Conservation (phyloP, 2,113 vertebrate species). For the Dasyprocta punctata region DNA sequence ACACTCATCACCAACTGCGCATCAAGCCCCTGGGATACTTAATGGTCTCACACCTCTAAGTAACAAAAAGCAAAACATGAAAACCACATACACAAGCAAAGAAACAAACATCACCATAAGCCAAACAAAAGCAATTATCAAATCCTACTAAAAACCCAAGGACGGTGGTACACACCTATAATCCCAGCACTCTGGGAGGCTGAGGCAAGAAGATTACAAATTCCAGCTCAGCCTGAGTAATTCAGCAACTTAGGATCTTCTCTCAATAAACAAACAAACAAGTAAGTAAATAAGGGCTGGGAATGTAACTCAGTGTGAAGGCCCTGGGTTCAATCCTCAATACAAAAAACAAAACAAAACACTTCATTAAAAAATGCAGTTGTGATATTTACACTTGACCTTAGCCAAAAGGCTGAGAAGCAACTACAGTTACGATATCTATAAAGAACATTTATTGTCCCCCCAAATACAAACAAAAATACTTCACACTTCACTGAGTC, state of each 20-base stretch:
- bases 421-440: not conserved
- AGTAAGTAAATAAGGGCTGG: not conserved
- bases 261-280: not conserved
- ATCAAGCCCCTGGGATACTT: constrained; percentile 3
- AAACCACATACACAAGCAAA: not conserved
- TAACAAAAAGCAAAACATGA: not conserved
- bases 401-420: not conserved
- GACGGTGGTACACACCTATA: not conserved
- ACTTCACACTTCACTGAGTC: not conserved
- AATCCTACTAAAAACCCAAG: not conserved
- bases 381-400: not conserved
- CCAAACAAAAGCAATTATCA: constrained; percentile 54
- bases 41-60: constrained; percentile 27
- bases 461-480: not conserved
- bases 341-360: not conserved
- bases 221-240: not conserved
- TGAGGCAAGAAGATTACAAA: not conserved
- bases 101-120: not conserved
- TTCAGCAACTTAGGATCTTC: not conserved
- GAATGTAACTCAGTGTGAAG: not conserved
- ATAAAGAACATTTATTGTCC: constrained; percentile 4
- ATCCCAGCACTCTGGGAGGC: not conserved
- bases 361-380: not conserved
- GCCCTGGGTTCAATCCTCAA: not conserved
- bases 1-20: not conserved